phyloP scores from a whole-genome alignment of 2,797 vertebrate genomes.

The Ficedula albicollis region DNA sequence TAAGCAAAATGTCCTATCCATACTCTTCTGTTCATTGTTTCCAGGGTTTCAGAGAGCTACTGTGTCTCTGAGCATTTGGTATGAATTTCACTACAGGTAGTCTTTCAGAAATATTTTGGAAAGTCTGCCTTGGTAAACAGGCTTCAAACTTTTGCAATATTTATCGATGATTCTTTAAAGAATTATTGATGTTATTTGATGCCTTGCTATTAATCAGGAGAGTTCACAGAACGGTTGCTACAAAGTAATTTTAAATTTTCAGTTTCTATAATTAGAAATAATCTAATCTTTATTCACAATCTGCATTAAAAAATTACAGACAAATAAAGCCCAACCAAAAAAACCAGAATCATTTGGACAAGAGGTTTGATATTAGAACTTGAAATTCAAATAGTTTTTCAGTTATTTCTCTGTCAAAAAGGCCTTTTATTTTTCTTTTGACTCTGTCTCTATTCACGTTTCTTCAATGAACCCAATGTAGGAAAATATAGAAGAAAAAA shows the following conservation, averaged over 20 bases:
- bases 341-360: neutral
- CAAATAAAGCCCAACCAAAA: rapidly evolving
- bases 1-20: neutral
- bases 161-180: neutral
- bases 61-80: neutral
- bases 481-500: neutral
- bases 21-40: neutral
- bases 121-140: neutral
- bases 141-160: neutral
- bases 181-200: neutral
- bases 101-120: neutral
- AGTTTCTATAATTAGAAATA: neutral
- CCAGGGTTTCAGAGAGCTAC: neutral
- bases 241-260: neutral
- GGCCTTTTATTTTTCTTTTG: neutral
- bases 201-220: neutral
- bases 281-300: neutral
- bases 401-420: neutral
- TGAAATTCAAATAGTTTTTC: neutral
- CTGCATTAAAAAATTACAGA: neutral
- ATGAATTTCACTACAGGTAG: neutral
- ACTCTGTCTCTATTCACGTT: rapidly evolving
- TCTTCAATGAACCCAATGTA: neutral
- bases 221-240: neutral
- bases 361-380: neutral